A percentile compares a stretch with the other conserved stretches of the same genome.
Conservation (phyloP, 2,797 vertebrate species). For the Rhyacichthys aspro region DNA sequence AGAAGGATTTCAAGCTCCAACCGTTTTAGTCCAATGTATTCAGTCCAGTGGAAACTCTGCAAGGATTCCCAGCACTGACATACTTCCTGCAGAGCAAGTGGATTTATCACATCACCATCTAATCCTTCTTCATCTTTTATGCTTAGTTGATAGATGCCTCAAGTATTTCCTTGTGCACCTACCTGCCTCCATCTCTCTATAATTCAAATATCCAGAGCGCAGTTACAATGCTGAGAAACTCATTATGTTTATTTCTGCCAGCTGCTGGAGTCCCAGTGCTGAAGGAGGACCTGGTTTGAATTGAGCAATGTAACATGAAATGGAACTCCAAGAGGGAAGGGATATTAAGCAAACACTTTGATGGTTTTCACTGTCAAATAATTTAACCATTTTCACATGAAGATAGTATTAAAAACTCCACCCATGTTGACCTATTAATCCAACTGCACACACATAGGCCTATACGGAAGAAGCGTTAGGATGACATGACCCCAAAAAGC, state of each 20-base stretch:
- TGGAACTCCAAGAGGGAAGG: conserved; percentile 46
- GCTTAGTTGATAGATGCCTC: conserved; percentile 56
- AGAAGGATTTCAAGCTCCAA: conserved; percentile 56
- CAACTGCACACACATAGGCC: too few relatives aligned
- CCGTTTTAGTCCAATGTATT: conserved; percentile 57
- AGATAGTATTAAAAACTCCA: too few relatives aligned
- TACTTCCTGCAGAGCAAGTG: conserved; percentile 59
- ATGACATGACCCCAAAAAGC: too few relatives aligned
- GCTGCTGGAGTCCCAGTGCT: conserved; percentile 69
- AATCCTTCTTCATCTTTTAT: conserved; percentile 61
- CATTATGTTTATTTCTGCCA: conserved; percentile 80
- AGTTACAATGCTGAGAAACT: conserved; percentile 73
- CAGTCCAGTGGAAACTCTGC: conserved; percentile 59
- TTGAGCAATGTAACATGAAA: conserved; percentile 71
- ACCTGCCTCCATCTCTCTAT: conserved; percentile 66
- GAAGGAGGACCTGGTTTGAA: conserved; percentile 67
- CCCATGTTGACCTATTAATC: too few relatives aligned
- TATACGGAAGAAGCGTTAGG: too few relatives aligned
- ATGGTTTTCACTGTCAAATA: not conserved
- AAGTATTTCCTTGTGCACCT: conserved; percentile 62
- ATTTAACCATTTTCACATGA: not conserved
- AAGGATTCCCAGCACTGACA: conserved; percentile 64
- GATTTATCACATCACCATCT: conserved; percentile 75
- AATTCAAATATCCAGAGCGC: conserved; percentile 67
- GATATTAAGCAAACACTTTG: conserved; percentile 54